Conservation (phyloP, 1,140 invertebrate genomes). For the Rhysida immarginata region DNA sequence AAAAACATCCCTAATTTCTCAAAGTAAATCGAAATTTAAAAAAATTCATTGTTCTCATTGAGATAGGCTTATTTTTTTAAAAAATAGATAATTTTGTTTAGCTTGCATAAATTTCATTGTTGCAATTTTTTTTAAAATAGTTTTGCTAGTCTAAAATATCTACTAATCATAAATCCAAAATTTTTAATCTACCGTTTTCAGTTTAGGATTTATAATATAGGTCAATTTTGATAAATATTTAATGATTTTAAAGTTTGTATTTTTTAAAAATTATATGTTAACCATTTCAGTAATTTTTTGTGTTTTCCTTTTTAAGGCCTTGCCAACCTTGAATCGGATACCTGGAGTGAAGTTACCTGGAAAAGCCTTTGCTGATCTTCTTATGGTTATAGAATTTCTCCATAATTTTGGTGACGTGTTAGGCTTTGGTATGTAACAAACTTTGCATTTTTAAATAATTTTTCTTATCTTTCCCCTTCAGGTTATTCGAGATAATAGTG, state of each 20-base stretch:
- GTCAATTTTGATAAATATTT: too few relatives aligned
- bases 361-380: constrained; percentile 71
- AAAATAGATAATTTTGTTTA: too few relatives aligned
- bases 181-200: too few relatives aligned
- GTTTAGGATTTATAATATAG: too few relatives aligned
- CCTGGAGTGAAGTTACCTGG: constrained; percentile 64
- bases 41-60: too few relatives aligned
- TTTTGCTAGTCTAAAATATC: neutral
- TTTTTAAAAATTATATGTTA: too few relatives aligned
- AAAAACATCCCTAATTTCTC: too few relatives aligned
- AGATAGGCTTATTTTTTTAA: too few relatives aligned
- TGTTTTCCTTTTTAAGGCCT: constrained; percentile 26
- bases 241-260: too few relatives aligned
- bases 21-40: too few relatives aligned
- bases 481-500: neutral
- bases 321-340: constrained; percentile 62
- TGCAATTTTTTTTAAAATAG: neutral
- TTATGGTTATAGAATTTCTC: constrained; percentile 90
- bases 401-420: constrained; percentile 89
- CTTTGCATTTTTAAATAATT: neutral
- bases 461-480: neutral
- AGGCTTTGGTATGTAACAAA: constrained; percentile 55
- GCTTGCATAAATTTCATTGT: neutral
- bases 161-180: too few relatives aligned
- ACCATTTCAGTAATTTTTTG: constrained; percentile 6